Evolutionary conservation across 64 coral and sea anemone genomes (phyloP).

Genomic region (Montipora capricornis): DNA sequence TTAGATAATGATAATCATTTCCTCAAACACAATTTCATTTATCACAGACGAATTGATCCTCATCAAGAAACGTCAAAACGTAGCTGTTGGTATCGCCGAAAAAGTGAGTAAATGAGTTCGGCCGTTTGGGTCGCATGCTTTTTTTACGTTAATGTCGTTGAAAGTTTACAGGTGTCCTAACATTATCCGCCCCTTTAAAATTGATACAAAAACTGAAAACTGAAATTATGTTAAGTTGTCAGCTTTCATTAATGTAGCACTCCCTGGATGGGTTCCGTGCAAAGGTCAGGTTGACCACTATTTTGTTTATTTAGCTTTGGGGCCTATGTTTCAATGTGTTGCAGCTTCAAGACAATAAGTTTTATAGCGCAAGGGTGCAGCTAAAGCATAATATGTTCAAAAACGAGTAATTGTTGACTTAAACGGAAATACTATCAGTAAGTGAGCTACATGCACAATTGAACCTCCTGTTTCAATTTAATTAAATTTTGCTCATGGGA

Average conservation of each 20-base stretch:
- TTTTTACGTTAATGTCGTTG: not conserved
- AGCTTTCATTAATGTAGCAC: not conserved
- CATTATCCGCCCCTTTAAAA: not conserved
- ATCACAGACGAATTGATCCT: constrained; percentile 84
- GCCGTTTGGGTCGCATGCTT: not conserved
- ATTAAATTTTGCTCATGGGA: no score
- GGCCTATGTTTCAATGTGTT: no score
- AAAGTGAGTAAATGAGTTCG: constrained; percentile 51
- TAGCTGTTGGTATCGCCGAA: constrained; percentile 26
- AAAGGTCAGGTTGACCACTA: not conserved
- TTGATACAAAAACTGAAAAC: not conserved
- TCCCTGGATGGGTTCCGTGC: not conserved
- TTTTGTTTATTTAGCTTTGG: not conserved
- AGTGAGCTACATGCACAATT: no score
- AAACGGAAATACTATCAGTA: no score
- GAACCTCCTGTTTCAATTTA: no score
- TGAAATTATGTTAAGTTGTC: not conserved
- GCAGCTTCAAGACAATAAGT: no score
- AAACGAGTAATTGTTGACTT: no score
- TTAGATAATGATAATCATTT: not conserved
- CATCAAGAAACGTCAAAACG: constrained; percentile 64
- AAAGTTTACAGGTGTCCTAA: no score
- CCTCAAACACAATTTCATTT: not conserved
- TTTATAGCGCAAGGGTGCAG: no score
- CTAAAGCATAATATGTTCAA: no score